A percentile compares a stretch with the other conserved stretches of the same genome.
Conservation (phyloP, 2,888 invertebrate genomes). For the Lymantria monacha region DNA sequence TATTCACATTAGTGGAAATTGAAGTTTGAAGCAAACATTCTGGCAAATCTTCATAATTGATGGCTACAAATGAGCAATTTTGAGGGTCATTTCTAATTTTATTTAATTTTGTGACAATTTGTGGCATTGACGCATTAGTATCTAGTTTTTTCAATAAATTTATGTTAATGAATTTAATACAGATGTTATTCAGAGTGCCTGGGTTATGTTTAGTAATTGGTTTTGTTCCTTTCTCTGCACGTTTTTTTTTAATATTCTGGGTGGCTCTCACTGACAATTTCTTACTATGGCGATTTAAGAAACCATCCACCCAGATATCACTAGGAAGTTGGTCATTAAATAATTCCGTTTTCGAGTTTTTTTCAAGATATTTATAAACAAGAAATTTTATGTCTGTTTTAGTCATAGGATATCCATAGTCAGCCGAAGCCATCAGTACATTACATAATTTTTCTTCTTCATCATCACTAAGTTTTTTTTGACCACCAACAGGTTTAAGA, state of each 20-base stretch:
- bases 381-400: constrained; percentile 15
- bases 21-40: too few relatives aligned
- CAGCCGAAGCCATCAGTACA: constrained; percentile 14
- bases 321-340: constrained; percentile 13
- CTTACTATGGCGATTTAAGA: constrained; percentile 11
- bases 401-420: constrained; percentile 13
- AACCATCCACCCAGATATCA: constrained; percentile 12
- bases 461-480: constrained; percentile 12
- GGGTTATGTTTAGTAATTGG: too few relatives aligned
- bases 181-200: too few relatives aligned
- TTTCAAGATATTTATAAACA: constrained; percentile 15
- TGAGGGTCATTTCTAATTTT: too few relatives aligned
- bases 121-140: too few relatives aligned
- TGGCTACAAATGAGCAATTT: too few relatives aligned
- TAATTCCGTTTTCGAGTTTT: constrained; percentile 10
- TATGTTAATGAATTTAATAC: too few relatives aligned
- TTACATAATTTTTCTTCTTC: constrained; percentile 16
- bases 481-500: constrained; percentile 11
- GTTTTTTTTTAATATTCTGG: constrained; percentile 16
- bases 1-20: too few relatives aligned
- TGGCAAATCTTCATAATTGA: too few relatives aligned
- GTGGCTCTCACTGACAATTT: constrained; percentile 12
- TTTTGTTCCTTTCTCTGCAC: constrained; percentile 8
- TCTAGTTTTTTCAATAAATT: too few relatives aligned
- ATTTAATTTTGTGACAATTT: too few relatives aligned